Base-by-base conservation (phyloP, 2,888 invertebrate species). In the Aromia moschata region DNA sequence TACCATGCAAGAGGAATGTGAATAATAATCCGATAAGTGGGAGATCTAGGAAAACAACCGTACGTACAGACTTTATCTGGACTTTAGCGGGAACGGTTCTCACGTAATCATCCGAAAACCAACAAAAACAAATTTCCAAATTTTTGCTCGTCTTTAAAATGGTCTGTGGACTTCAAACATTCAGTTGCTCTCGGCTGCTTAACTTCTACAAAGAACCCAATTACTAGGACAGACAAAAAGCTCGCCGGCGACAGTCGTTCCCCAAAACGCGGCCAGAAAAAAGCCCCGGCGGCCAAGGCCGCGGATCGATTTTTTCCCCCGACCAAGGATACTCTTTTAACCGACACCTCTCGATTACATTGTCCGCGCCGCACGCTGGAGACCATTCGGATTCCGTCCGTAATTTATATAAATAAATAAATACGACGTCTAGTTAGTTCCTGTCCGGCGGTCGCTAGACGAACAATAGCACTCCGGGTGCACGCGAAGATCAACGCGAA, bases 401-500 rank as follows among this genome's bases (percentile, higher is more conserved):
- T 56, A 31, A 52, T 40, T n/a, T 16, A 31, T 30, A 31, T 40
- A 30, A 40, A 40, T 52, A 60, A 57, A 59, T 57, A 64, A 64
- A 56, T 52, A 59, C 38, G 45, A 54, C 49, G 15, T 52, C 41
- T 45, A 43, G 49, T 15, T 44, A 41, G 18, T 45, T 51, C 15
- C 55, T 51, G 55, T 60, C 58, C 47, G 49, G 38, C 33, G 33
- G 30, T 56, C 51, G 54, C 53, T 31, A 49, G 20, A 31, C 53
- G 41, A 41, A 45, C 18, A 37, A 37, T 18, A 58, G 51, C 49
- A n/a, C n/a, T n/a, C n/a, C n/a, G n/a, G n/a, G n/a, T n/a, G 17
- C 5, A 31, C 47, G 36, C 38, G 57, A 53, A 60, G 55, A 59
- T 60, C 52, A 53, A 58, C 20, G 15, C 33, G 14, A 55, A 44